A percentile compares a stretch with the other conserved stretches of the same genome.
phyloP scores from a whole-genome alignment of 2,113 vertebrate species.

The Emydura subglobosa region DNA sequence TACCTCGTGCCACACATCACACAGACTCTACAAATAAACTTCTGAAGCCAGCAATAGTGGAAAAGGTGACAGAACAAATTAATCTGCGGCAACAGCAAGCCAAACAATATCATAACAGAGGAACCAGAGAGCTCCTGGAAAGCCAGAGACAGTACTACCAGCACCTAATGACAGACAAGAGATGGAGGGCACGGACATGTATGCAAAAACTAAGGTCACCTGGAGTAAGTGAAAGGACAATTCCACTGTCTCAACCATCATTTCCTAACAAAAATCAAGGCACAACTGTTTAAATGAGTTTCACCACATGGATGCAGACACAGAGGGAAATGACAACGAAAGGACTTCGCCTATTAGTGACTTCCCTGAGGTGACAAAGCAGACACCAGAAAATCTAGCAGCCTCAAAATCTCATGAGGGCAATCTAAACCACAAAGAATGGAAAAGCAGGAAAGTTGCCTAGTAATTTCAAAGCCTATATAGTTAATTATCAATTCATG shows the following conservation, averaged over 20 bases:
- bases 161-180: background rate
- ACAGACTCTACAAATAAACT: background rate
- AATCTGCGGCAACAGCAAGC: no score
- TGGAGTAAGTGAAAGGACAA: background rate
- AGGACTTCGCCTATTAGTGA: background rate
- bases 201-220: background rate
- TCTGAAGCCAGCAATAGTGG: background rate
- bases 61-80: background rate
- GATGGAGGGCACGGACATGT: background rate
- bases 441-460: background rate
- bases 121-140: background rate
- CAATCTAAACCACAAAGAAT: background rate
- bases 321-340: background rate
- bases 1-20: background rate
- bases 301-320: background rate
- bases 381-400: background rate
- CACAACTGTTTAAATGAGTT: background rate
- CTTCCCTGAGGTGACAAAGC: background rate
- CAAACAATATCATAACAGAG: background rate
- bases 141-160: background rate
- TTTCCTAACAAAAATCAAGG: background rate
- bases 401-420: background rate
- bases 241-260: background rate
- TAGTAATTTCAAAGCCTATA: background rate
- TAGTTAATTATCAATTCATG: background rate